These are phyloP conservation scores for Mimachlamys varia DNA, from an alignment of 2,888 invertebrate genomes.

Conservation along the genomic window DNA sequence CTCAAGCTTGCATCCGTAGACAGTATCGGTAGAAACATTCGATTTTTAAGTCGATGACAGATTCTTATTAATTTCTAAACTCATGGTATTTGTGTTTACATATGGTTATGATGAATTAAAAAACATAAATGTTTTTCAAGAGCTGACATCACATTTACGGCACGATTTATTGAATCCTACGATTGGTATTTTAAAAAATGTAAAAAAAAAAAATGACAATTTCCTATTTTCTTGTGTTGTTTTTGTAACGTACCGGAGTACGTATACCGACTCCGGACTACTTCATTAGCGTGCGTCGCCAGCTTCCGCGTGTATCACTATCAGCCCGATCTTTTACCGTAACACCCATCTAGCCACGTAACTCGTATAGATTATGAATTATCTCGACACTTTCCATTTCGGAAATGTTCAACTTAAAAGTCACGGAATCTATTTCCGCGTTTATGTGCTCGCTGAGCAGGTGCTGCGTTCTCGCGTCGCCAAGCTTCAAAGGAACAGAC, in stretches of 20 bases:
- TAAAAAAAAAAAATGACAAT: background rate
- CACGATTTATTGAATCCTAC: background rate
- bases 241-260: background rate
- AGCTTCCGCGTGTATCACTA: background rate
- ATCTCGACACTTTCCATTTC: conserved; percentile 36
- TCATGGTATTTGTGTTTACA: background rate
- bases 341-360: conserved; percentile 16
- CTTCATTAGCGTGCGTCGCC: conserved; percentile 15
- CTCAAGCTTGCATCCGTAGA: background rate
- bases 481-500: conserved; percentile 5
- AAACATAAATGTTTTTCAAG: background rate
- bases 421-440: conserved; percentile 23
- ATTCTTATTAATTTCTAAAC: background rate
- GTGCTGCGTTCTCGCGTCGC: background rate
- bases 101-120: background rate
- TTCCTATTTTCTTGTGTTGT: background rate
- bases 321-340: background rate
- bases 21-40: background rate
- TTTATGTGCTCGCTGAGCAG: conserved; percentile 12
- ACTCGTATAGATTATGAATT: conserved; percentile 36
- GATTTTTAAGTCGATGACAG: background rate
- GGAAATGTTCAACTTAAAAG: conserved; percentile 36
- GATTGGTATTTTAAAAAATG: background rate
- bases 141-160: background rate
- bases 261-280: background rate